A percentile compares a stretch with the other conserved stretches of the same genome.
Conservation (phyloP, 2,797 vertebrate genomes). For the Spinibarbus caldwelli region DNA sequence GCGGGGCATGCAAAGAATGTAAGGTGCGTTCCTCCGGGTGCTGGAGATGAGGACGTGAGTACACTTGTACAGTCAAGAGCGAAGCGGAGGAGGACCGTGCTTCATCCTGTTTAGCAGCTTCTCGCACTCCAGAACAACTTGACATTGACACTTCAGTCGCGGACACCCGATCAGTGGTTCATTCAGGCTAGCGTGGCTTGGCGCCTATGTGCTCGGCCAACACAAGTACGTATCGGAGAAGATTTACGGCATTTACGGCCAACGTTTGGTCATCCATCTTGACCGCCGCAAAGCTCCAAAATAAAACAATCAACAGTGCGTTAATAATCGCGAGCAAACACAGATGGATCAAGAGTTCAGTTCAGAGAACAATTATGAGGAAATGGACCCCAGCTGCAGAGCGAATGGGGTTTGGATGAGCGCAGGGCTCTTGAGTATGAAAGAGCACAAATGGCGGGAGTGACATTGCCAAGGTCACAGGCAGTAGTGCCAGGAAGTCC, state of each 20-base stretch:
- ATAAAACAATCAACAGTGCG: slow-evolving; percentile 39
- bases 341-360: slow-evolving; percentile 44
- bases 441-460: slow-evolving; percentile 53
- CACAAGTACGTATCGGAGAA: background rate
- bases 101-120: slow-evolving; percentile 2
- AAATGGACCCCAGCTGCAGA: slow-evolving; percentile 56
- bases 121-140: slow-evolving; percentile 8
- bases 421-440: slow-evolving; percentile 35
- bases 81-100: background rate
- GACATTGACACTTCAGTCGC: slow-evolving; percentile 24
- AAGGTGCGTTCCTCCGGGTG: background rate
- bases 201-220: background rate
- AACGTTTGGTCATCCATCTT: slow-evolving; percentile 4
- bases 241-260: slow-evolving; percentile 6
- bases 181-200: slow-evolving; percentile 16
- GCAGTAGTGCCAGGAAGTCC: slow-evolving; percentile 55
- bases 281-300: slow-evolving; percentile 9
- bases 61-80: slow-evolving; percentile 1
- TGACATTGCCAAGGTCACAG: slow-evolving; percentile 66
- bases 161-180: slow-evolving; percentile 30
- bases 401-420: slow-evolving; percentile 47
- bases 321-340: slow-evolving; percentile 23
- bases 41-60: background rate
- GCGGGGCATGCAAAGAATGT: background rate
- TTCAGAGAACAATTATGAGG: slow-evolving; percentile 50